A percentile compares a stretch with the other conserved stretches of the same genome.
These are phyloP conservation scores for Sardinella longiceps DNA, from an alignment of 2,797 vertebrate genomes.

Conservation along the genomic window DNA sequence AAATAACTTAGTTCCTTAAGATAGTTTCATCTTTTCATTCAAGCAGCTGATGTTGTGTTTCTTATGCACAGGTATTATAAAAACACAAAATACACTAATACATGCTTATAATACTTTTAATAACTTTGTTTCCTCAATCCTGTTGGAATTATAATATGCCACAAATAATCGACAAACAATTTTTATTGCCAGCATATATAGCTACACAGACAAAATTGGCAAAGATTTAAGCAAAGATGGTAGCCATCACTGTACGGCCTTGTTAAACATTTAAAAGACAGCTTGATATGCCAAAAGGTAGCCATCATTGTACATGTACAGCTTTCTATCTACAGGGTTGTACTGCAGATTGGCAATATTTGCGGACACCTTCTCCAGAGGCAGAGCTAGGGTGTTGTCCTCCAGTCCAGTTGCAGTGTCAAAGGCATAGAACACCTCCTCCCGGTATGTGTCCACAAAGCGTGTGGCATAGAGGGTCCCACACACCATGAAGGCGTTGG, in stretches of 20 bases:
- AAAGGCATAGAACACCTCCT: conserved; percentile 77
- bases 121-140: no score
- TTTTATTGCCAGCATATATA: no score
- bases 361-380: conserved; percentile 67
- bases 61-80: no score
- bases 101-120: no score
- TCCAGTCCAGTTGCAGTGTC: conserved; percentile 69
- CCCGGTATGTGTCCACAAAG: conserved; percentile 54
- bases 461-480: conserved; percentile 75
- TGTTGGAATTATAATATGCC: background rate
- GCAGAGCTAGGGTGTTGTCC: conserved; percentile 63
- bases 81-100: no score
- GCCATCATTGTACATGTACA: conserved; percentile 75
- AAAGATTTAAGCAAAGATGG: no score
- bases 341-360: conserved; percentile 73
- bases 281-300: conserved; percentile 71
- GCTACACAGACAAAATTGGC: no score
- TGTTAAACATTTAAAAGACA: conserved; percentile 48
- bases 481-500: conserved; percentile 73
- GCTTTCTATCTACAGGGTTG: conserved; percentile 64
- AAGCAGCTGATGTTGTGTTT: no score
- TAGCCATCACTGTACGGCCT: no score
- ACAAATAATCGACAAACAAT: background rate
- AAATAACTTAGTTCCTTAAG: no score
- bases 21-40: no score